Evolutionary conservation across 1,140 invertebrate species (phyloP), one percentile per base, ranked within the genome.

Genomic region (Papilio aristodemus): DNA sequence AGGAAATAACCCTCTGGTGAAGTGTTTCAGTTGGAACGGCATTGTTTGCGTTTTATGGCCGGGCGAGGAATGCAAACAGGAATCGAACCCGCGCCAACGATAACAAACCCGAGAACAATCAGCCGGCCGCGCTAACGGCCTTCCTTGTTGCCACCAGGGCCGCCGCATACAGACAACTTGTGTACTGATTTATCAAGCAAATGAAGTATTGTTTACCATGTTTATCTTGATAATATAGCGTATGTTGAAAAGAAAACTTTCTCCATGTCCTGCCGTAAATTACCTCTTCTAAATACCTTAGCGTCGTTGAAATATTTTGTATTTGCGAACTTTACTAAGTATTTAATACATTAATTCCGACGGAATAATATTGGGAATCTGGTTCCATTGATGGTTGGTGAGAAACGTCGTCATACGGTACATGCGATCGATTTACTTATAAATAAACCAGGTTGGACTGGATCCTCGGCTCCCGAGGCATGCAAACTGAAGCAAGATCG

Each of bases 11-110:
- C 38, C 63, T 9, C 0, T 11, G 27, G 41, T 46, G 25, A n/a
- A 43, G 41, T 46, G 36, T 66, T 69, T 54, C 36, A 69, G 71
- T 72, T 71, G 60, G 68, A 68, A 59, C 67, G 71, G 76, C 75
- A 85, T 83, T 85, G 81, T 85, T 81, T 63, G 60, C 22, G 64
- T 71, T 83, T 85, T 85, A 85, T 78, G 78, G 80, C 70, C 79
- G 63, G 32, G 43, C 50, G 36, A 22, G 83, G 83, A 85, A 85
- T 84, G 83, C 81, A 80, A 81, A 84, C 80, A 84, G 81, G 80
- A 84, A 83, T 77, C 77, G 74, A 77, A 77, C 72, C 72, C 72
- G 68, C 70, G 67, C 36, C 59, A 64, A 69, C 82, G 76, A 84
- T 81, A 83, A 83, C 78, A 80, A 77, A 73, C 72, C 66, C 39